phyloP scores from a whole-genome alignment of 1,140 invertebrate species.

The Cydia amplana region DNA sequence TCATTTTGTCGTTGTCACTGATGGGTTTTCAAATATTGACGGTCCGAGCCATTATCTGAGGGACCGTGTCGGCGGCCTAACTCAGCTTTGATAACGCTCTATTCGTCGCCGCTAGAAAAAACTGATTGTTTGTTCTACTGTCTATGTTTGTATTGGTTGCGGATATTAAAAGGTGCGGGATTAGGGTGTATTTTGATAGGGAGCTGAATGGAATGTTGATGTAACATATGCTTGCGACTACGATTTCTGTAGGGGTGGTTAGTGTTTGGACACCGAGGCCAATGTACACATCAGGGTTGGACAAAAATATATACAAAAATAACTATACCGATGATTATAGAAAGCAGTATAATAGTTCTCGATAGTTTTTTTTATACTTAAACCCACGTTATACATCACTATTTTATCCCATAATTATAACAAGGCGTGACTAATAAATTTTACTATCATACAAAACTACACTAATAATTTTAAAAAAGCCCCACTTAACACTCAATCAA shows the following conservation, averaged over 20 bases:
- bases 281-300: constrained; percentile 5
- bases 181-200: constrained; percentile 29
- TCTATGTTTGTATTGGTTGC: constrained; percentile 55
- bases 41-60: constrained; percentile 63
- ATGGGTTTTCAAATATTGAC: constrained; percentile 76
- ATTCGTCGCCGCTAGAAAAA: constrained; percentile 61
- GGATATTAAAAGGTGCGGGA: constrained; percentile 45
- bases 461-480: constrained; percentile 36
- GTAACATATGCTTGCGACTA: constrained; percentile 6
- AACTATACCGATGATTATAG: too few species aligned
- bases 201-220: constrained; percentile 15
- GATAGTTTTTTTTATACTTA: too few species aligned
- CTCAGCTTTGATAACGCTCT: constrained; percentile 57
- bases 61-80: constrained; percentile 52
- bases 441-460: constrained; percentile 34
- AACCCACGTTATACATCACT: neutral
- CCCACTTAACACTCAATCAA: constrained; percentile 48
- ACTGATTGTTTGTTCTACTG: constrained; percentile 54
- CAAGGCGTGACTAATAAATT: constrained; percentile 25
- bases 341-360: too few species aligned
- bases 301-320: neutral
- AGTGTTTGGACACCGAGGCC: neutral
- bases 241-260: neutral
- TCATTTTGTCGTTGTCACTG: constrained; percentile 56
- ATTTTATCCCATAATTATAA: constrained; percentile 3